phyloP scores from a whole-genome alignment of 2,113 vertebrate species.

The Aptenodytes forsteri region DNA sequence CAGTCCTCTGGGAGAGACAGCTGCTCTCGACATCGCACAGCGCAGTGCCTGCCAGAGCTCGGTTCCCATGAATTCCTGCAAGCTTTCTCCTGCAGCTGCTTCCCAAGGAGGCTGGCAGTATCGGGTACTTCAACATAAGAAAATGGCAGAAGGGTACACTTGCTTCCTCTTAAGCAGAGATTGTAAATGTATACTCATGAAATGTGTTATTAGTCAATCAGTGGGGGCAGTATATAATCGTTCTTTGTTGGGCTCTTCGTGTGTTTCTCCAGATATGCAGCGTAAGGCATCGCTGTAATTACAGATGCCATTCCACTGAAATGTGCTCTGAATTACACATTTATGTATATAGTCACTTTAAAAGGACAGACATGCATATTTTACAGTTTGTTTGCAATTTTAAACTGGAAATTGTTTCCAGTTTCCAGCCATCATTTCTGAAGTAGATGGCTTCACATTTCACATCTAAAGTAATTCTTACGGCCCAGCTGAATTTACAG shows the following conservation, averaged over 20 bases:
- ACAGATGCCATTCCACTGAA: background rate
- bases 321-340: background rate
- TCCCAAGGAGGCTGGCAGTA: background rate
- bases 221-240: background rate
- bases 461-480: background rate
- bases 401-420: background rate
- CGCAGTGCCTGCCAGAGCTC: background rate
- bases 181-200: conserved; percentile 14
- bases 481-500: background rate
- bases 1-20: conserved; percentile 11
- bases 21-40: background rate
- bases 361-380: background rate
- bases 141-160: background rate
- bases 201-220: background rate
- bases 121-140: fast-evolving
- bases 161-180: background rate
- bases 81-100: conserved; percentile 41
- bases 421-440: background rate
- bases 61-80: conserved; percentile 14
- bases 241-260: background rate
- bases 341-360: background rate
- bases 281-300: fast-evolving
- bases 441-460: background rate
- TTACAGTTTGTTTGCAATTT: background rate
- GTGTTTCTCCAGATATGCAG: background rate